Base-by-base conservation (phyloP, 2,113 vertebrate species). In the Meleagris gallopavo region DNA sequence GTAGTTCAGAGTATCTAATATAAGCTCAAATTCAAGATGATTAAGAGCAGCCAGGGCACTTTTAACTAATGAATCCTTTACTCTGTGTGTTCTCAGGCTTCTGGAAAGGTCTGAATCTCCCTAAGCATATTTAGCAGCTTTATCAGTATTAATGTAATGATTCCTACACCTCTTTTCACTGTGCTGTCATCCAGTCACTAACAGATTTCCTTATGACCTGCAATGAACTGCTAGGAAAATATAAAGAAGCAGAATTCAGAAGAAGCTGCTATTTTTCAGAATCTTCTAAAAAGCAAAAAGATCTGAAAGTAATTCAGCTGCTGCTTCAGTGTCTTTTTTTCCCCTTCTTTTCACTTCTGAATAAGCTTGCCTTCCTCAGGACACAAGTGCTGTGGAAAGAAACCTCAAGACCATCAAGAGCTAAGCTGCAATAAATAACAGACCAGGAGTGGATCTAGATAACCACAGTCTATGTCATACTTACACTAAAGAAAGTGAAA, bases 91-190 rank as follows among this genome's bases (percentile, higher is more conserved):
- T 95, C 82, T 81, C 61, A 48, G 61, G 48, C 80, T 88, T 86
- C 73, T 88, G 57, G 41, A 97, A 95, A 75, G 22, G 66, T 89
- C 88, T 93, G 71, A 67, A 81, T 90, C 73, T 95, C 88, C 85
- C 76, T 83, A 76, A 91, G 91, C 83, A 75, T 70, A 86, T 86
- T 90, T 80, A 91, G 89, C 79, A 95, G 87, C 83, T 95, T 94
- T 94, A 90, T 77, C 73, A 83, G 88, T 75, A 88, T 88, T 95
- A 95, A 93, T 27, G 69, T 45, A 86, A 96, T 62, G 70, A 93
- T 86, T 90, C 80, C 61, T 82, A 80, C 85, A 93, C 73, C 48
- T 83, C 83, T 93, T 88, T 62, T 60, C 88, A 61, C 29, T 78
- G 73, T 62, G 54, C 73, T 86, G 65, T 57, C 69, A 88, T 15